Conservation (phyloP, 2,113 vertebrate genomes). For the Probosciger aterrimus region DNA sequence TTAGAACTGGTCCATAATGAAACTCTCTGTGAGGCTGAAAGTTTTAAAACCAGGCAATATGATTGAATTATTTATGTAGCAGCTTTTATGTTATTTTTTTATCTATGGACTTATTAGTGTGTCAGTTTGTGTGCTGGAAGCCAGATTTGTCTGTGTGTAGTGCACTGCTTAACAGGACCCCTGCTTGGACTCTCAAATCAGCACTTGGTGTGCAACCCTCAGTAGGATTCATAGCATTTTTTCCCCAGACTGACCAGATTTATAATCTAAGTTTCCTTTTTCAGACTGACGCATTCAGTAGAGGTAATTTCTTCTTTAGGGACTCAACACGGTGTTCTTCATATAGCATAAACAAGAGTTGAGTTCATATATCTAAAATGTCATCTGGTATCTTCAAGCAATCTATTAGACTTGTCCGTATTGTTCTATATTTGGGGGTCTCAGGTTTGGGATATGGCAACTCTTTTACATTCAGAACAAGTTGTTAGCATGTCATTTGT, state of each 20-base stretch:
- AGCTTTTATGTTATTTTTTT: background rate
- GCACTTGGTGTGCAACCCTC: background rate
- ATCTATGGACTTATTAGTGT: background rate
- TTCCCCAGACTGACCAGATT: background rate
- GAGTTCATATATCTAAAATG: background rate
- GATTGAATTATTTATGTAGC: background rate
- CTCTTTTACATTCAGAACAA: background rate
- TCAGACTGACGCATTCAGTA: background rate
- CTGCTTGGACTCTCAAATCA: background rate
- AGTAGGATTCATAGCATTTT: background rate
- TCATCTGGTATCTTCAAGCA: background rate
- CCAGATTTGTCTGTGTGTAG: background rate
- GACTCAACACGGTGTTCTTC: background rate
- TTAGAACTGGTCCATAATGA: background rate
- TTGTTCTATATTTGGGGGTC: background rate
- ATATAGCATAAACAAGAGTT: background rate
- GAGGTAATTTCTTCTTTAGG: background rate
- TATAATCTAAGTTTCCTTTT: background rate
- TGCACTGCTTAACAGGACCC: background rate
- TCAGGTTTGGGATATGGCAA: background rate
- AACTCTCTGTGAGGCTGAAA: background rate
- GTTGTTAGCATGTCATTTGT: background rate
- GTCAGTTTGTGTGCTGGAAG: background rate
- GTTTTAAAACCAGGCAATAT: background rate
- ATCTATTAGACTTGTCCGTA: background rate